Conservation (phyloP, 2,888 invertebrate species). For the Encarsia formosa region DNA sequence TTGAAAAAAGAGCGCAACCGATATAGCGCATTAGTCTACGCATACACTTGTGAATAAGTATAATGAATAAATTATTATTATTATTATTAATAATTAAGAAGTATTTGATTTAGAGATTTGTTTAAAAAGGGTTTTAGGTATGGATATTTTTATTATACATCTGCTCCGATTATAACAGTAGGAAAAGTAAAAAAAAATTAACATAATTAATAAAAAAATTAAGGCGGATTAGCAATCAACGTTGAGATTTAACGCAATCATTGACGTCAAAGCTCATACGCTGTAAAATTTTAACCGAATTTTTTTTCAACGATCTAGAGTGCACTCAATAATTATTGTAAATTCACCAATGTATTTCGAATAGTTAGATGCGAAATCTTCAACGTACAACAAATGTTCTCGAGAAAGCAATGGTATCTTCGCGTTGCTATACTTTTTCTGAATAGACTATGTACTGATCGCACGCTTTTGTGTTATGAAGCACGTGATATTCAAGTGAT, state of each 20-base stretch:
- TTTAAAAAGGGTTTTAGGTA: constrained; percentile 44
- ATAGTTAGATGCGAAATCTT: constrained; percentile 3
- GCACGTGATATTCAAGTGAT: constrained; percentile 10
- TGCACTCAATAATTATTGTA: constrained; percentile 15
- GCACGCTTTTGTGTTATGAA: constrained; percentile 7
- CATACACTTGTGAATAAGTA: constrained; percentile 45
- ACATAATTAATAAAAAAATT: constrained; percentile 8
- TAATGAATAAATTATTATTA: constrained; percentile 51
- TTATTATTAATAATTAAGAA: constrained; percentile 44
- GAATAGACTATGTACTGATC: constrained; percentile 12
- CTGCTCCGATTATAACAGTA: constrained; percentile 9
- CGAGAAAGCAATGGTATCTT: background rate
- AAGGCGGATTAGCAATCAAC: constrained; percentile 22
- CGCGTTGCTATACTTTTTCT: constrained; percentile 2
- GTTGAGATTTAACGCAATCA: constrained; percentile 7
- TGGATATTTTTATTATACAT: constrained; percentile 32
- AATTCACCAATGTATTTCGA: constrained; percentile 13
- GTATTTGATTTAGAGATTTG: constrained; percentile 38
- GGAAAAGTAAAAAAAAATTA: constrained; percentile 1
- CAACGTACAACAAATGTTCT: background rate
- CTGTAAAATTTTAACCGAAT: constrained; percentile 14
- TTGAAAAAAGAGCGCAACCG: background rate
- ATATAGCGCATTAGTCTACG: constrained; percentile 5
- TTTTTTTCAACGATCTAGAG: constrained; percentile 12
- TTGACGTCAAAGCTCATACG: constrained; percentile 6